Conservation (phyloP, 2,113 vertebrate genomes). For the Leucopsar rothschildi region DNA sequence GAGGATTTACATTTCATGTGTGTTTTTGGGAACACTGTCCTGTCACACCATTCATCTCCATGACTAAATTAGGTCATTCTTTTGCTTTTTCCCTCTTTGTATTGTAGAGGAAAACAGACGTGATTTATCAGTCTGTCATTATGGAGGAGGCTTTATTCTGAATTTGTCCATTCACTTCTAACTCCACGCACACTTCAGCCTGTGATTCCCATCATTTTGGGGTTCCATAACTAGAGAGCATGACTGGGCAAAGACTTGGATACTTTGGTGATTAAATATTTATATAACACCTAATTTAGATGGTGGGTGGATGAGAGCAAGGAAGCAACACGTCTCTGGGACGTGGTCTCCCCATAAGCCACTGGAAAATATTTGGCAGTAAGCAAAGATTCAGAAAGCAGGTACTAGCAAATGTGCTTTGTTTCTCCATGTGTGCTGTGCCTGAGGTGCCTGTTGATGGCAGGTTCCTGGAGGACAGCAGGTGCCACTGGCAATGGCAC, state of each 20-base stretch:
- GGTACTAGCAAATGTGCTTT: neutral
- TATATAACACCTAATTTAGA: conserved; percentile 6
- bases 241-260: conserved; percentile 42
- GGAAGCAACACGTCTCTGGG: neutral
- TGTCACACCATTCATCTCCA: conserved; percentile 25
- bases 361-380: neutral
- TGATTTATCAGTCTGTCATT: conserved; percentile 32
- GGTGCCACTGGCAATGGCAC: neutral
- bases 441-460: neutral
- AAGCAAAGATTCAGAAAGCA: neutral
- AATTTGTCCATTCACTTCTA: neutral
- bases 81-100: neutral
- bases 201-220: conserved; percentile 37
- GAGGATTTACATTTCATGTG: conserved; percentile 47
- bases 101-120: neutral
- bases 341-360: fast-evolving
- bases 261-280: neutral
- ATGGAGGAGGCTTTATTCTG: neutral
- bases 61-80: conserved; percentile 47
- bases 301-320: neutral
- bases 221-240: neutral
- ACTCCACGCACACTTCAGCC: neutral
- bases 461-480: neutral
- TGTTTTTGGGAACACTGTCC: conserved; percentile 8
- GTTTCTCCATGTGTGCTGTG: neutral